A percentile compares a stretch with the other conserved stretches of the same genome.
Evolutionary conservation across 2,797 vertebrate species (phyloP).

Genomic region (Todus mexicanus): DNA sequence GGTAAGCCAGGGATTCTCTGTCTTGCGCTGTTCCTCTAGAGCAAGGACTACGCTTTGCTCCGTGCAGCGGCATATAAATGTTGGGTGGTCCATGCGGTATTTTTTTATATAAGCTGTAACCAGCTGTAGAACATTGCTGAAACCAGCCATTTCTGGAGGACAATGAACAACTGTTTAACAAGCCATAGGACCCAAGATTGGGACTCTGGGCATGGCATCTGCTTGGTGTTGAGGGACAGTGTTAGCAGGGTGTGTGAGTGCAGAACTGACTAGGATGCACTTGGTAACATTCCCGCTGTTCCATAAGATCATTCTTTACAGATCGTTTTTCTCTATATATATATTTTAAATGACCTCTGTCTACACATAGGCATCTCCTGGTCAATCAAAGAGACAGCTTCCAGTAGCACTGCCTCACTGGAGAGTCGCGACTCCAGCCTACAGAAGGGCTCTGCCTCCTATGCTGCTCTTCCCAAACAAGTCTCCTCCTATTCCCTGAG

Average conservation of each 20-base stretch:
- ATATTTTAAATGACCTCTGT: neutral
- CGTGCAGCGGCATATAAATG: neutral
- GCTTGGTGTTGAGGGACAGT: neutral
- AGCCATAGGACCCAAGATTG: neutral
- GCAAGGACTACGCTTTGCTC: neutral
- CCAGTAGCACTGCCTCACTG: constrained; percentile 71
- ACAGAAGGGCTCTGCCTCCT: constrained; percentile 76
- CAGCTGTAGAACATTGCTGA: neutral
- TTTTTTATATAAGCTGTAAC: neutral
- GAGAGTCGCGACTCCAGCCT: constrained; percentile 76
- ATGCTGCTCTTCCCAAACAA: constrained; percentile 78
- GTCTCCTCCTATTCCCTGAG: constrained; percentile 88
- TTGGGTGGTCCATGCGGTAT: neutral
- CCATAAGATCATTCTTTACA: neutral
- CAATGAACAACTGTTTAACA: neutral
- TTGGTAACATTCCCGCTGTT: neutral
- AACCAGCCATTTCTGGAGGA: neutral
- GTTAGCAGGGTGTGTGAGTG: neutral
- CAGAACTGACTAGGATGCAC: neutral
- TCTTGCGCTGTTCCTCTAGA: neutral
- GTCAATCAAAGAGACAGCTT: constrained; percentile 92
- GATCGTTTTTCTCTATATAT: neutral
- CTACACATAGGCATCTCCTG: constrained; percentile 87
- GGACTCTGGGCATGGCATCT: neutral
- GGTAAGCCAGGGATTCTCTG: neutral